phyloP scores from a whole-genome alignment of 2,797 vertebrate genomes.

The Aldrovandia affinis region DNA sequence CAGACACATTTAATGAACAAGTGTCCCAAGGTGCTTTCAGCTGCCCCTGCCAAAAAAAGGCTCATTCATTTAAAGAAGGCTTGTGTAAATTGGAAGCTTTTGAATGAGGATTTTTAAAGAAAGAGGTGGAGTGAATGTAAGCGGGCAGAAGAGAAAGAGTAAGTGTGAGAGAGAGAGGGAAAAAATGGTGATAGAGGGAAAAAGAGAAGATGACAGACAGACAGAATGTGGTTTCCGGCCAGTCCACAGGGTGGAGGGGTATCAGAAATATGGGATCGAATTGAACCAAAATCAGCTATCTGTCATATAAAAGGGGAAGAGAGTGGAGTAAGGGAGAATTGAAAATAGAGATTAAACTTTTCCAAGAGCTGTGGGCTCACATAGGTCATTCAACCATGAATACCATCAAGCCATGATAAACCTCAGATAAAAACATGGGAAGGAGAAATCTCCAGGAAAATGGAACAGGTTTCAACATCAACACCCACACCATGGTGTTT shows the following conservation, averaged over 20 bases:
- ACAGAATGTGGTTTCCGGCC: neutral
- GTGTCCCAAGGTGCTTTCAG: constrained; percentile 61
- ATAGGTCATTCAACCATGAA: constrained; percentile 48
- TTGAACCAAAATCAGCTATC: constrained; percentile 43
- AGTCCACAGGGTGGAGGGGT: neutral
- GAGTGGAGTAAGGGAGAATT: constrained; percentile 22
- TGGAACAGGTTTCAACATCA: neutral
- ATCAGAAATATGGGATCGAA: constrained; percentile 16
- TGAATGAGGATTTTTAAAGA: constrained; percentile 33
- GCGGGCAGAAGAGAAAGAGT: constrained; percentile 16
- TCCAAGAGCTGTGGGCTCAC: constrained; percentile 34
- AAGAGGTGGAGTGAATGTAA: constrained; percentile 19
- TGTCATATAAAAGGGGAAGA: constrained; percentile 50
- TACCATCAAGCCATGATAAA: constrained; percentile 36
- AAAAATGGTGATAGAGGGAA: neutral
- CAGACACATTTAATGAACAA: constrained; percentile 64
- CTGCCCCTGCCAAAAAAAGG: constrained; percentile 30
- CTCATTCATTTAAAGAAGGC: constrained; percentile 32
- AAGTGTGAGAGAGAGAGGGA: neutral
- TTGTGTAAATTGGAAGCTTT: constrained; percentile 52
- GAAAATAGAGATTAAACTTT: constrained; percentile 35
- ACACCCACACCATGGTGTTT: neutral
- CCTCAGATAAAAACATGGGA: constrained; percentile 34
- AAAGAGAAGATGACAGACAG: neutral
- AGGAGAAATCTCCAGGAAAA: neutral